phyloP scores from a whole-genome alignment of 2,888 invertebrate species.

The Drosophila prolongata region DNA sequence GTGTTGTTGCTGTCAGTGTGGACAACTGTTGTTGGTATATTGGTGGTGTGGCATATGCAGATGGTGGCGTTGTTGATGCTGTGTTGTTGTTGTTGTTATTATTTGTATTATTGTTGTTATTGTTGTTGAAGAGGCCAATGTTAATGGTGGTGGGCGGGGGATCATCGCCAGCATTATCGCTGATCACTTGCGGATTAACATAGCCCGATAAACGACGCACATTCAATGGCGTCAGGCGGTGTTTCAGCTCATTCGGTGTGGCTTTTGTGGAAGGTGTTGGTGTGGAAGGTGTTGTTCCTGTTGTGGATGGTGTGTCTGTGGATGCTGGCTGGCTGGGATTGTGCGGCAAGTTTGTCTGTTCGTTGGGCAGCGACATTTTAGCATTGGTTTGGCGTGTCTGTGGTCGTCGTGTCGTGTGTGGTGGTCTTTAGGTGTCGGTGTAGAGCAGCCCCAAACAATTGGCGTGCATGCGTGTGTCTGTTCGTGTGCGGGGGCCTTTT shows the following conservation, averaged over 20 bases:
- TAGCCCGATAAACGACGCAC: conserved; percentile 63
- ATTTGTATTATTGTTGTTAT: conserved; percentile 38
- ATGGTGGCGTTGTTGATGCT: conserved; percentile 69
- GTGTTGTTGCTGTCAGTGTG: conserved; percentile 70
- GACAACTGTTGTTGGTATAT: conserved; percentile 77
- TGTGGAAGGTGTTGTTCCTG: conserved; percentile 35
- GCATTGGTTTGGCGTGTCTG: conserved; percentile 52
- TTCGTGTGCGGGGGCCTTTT: conserved; percentile 23
- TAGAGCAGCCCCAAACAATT: conserved; percentile 13
- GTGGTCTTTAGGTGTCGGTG: conserved; percentile 27
- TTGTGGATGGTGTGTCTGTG: conserved; percentile 35
- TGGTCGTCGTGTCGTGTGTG: conserved; percentile 19
- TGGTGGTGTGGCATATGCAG: conserved; percentile 71
- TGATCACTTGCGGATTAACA: conserved; percentile 52
- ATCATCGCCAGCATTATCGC: conserved; percentile 50
- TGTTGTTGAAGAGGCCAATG: conserved; percentile 51
- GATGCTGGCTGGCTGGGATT: conserved; percentile 40
- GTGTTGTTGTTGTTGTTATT: conserved; percentile 44
- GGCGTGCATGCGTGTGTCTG: conserved; percentile 22
- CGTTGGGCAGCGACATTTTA: conserved; percentile 70
- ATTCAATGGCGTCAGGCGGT: conserved; percentile 67
- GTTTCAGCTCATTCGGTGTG: conserved; percentile 70
- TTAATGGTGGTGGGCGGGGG: conserved; percentile 64
- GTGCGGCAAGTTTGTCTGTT: conserved; percentile 57
- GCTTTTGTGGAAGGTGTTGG: conserved; percentile 45